phyloP scores from a whole-genome alignment of 2,797 vertebrate species.

The Hippocampus kuda region DNA sequence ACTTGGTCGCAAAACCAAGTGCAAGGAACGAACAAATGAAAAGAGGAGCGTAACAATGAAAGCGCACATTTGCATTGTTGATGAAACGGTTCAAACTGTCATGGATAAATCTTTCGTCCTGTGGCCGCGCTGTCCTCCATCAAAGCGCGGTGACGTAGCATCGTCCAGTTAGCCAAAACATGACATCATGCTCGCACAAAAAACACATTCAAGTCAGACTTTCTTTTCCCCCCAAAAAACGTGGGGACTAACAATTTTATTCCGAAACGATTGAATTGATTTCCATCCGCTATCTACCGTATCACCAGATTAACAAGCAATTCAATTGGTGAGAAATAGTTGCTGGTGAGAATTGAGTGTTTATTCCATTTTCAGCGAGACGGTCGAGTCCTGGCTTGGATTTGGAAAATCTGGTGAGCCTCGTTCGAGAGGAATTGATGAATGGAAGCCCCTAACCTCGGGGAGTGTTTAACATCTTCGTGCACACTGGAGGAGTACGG shows the following conservation, averaged over 20 bases:
- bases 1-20: background rate
- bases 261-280: too few relatives aligned
- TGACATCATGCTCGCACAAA: too few relatives aligned
- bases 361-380: too few relatives aligned
- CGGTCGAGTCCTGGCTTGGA: background rate
- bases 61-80: background rate
- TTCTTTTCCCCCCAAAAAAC: too few relatives aligned
- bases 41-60: background rate
- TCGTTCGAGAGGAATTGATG: slow-evolving; percentile 32
- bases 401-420: slow-evolving; percentile 11
- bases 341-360: too few relatives aligned
- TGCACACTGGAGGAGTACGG: slow-evolving; percentile 21
- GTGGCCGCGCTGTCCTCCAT: too few relatives aligned
- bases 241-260: too few relatives aligned
- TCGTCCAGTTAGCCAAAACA: too few relatives aligned
- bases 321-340: background rate
- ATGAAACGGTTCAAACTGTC: background rate
- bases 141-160: too few relatives aligned
- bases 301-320: too few relatives aligned
- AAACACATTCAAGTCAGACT: too few relatives aligned
- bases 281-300: too few relatives aligned
- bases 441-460: slow-evolving; percentile 39
- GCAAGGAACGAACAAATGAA: background rate
- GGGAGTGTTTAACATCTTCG: slow-evolving; percentile 36
- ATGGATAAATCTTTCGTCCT: background rate